Evolutionary conservation across 2,888 invertebrate genomes (phyloP).

Genomic region (Automeris io): DNA sequence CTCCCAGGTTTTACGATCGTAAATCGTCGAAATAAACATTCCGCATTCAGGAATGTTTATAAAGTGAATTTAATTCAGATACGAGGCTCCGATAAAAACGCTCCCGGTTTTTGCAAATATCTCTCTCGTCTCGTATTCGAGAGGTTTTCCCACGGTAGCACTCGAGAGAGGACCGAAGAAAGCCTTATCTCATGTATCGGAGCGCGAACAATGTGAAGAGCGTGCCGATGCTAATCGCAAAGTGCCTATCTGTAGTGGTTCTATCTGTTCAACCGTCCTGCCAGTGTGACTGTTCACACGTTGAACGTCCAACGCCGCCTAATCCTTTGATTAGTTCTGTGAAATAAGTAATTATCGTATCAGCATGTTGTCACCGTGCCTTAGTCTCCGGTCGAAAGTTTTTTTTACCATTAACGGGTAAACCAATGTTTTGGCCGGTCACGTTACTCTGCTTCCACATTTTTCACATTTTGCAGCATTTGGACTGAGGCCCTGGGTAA

Average conservation of each 20-base stretch:
- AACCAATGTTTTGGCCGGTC: too few relatives aligned
- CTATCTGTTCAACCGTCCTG: too few relatives aligned
- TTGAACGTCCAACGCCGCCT: too few relatives aligned
- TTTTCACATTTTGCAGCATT: too few relatives aligned
- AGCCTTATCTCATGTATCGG: conserved; percentile 70
- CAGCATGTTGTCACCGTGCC: too few relatives aligned
- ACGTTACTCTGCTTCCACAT: too few relatives aligned
- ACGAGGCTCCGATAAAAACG: conserved; percentile 29
- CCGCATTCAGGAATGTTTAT: conserved; percentile 15
- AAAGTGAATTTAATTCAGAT: conserved; percentile 32
- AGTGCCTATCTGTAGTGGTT: conserved; percentile 51
- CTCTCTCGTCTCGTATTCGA: conserved; percentile 38
- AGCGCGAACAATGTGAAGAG: conserved; percentile 69
- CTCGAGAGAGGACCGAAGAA: conserved; percentile 55
- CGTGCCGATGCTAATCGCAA: conserved; percentile 65
- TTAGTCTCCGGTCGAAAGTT: too few relatives aligned
- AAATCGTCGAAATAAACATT: conserved; percentile 11
- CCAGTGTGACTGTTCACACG: too few relatives aligned
- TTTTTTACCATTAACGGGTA: too few relatives aligned
- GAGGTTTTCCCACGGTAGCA: conserved; percentile 68
- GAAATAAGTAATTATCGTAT: too few relatives aligned
- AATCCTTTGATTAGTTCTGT: too few relatives aligned
- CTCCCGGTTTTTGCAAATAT: conserved; percentile 55
- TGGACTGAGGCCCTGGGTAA: too few relatives aligned
- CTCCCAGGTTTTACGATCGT: conserved; percentile 8